Evolutionary conservation across 1,140 invertebrate genomes (phyloP).

Genomic region (Nasonia giraulti): DNA sequence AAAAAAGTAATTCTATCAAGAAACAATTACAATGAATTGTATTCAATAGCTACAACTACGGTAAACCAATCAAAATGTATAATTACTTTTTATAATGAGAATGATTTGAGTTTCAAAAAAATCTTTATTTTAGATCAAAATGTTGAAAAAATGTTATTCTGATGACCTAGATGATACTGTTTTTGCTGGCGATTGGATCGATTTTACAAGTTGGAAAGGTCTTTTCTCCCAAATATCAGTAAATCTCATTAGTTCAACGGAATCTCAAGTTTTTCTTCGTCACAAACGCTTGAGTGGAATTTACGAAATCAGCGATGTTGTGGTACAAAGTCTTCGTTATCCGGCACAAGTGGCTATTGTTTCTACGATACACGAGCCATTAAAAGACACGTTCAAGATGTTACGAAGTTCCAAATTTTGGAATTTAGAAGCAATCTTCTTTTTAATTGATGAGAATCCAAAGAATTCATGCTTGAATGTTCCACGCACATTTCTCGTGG

Average conservation of each 20-base stretch:
- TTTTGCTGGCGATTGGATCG: constrained; percentile 3
- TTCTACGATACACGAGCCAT: not conserved
- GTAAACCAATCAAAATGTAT: not conserved
- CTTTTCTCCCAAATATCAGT: not conserved
- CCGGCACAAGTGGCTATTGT: not conserved
- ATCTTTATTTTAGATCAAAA: not conserved
- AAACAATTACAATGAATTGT: not conserved
- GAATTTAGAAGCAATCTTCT: not conserved
- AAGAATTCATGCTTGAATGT: not conserved
- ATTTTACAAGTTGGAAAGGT: not conserved
- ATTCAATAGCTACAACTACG: not conserved
- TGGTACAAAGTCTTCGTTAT: not conserved
- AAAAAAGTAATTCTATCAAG: not conserved
- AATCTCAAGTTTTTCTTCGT: not conserved
- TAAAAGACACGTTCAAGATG: not conserved
- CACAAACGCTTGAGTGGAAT: not conserved
- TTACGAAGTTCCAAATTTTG: not conserved
- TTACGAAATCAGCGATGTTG: not conserved
- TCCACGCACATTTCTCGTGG: not conserved
- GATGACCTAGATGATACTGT: not conserved
- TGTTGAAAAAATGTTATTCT: not conserved
- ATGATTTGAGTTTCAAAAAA: not conserved
- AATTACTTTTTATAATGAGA: not conserved
- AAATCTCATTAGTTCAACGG: not conserved
- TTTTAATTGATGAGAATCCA: not conserved